Base-by-base conservation (phyloP, 1,140 invertebrate species). In the Rhopalosiphum padi region DNA sequence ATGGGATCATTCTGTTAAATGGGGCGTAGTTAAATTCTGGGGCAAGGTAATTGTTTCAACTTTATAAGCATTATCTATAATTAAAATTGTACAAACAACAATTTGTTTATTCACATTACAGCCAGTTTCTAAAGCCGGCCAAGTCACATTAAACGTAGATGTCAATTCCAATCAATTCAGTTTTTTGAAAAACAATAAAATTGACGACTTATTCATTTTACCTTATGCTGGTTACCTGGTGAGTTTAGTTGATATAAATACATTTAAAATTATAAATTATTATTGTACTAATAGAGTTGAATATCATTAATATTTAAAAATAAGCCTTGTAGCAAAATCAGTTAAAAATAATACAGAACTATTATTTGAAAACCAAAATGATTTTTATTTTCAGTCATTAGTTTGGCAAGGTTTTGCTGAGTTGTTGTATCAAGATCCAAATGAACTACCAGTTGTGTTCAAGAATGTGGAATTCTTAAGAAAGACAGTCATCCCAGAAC, bases 331-430 rank as follows among this genome's bases (percentile, higher is more conserved):
- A 21, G 21, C 18, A 23, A 18, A 83, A 83, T 83, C 41, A 25
- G 9, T 85, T 11, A 43, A 43, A 85, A 2, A 23, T 25, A 41
- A 1, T 22, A 85, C 2, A 4, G 25, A 41, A 41, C 9, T 85
- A 21, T n/a, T 46, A 22, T 46, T 43, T 43, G 21, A n/a, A 89
- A 37, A 23, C 8, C 22, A 87, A 22, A 18, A 22, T 53, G 1
- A 88, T 2, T 60, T 68, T 22, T 21, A 55, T 55, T 95, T 95
- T 22, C 95, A 97, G 95, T 96, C 97, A 1, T 95, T 99, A 1
- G 98, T 97, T 1, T 99, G 99, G 99, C 97, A 97, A 95, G 97
- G 98, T 1, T 96, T 98, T 88, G 98, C 98, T 1, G 98, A 98
- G 95, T 95, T 98, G 91, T 96, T 96, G 88, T 97, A 97, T n/a